phyloP scores from a whole-genome alignment of 2,888 invertebrate genomes.

The Lordiphosa fenestrarum region DNA sequence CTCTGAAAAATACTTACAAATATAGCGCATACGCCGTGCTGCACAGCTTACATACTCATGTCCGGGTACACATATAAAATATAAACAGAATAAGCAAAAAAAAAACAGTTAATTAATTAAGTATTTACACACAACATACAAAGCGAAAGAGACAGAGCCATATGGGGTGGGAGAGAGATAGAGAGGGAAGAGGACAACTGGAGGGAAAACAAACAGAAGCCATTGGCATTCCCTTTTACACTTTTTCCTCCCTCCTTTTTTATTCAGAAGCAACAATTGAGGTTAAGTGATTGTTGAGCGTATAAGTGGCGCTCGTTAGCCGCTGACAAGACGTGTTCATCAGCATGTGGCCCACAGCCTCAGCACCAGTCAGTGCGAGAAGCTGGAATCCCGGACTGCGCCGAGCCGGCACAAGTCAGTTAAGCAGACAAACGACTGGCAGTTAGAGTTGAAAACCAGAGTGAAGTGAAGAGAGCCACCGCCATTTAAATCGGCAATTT shows the following conservation, averaged over 20 bases:
- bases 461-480: conserved; percentile 19
- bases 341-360: conserved; percentile 51
- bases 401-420: conserved; percentile 20
- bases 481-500: conserved; percentile 58
- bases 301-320: conserved; percentile 66
- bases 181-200: background rate
- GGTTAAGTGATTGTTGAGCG: conserved; percentile 67
- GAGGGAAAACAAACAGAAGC: conserved; percentile 21
- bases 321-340: conserved; percentile 66
- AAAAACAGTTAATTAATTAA: conserved; percentile 58
- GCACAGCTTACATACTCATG: conserved; percentile 1
- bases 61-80: conserved; percentile 15
- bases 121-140: conserved; percentile 53
- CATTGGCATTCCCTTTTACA: conserved; percentile 59
- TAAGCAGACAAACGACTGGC: conserved; percentile 58
- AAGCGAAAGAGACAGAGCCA: conserved; percentile 9
- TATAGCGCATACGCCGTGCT: conserved; percentile 31
- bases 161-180: background rate
- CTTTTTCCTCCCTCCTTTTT: conserved; percentile 38
- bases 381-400: background rate
- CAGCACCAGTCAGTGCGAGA: conserved; percentile 19
- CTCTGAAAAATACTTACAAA: conserved; percentile 15
- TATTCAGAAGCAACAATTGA: conserved; percentile 60
- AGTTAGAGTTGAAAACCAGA: conserved; percentile 44
- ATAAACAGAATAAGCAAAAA: conserved; percentile 21